Percentiles rank a stretch among this genome's conserved stretches.
phyloP scores from a whole-genome alignment of 2,113 vertebrate genomes.

The Vidua macroura region DNA sequence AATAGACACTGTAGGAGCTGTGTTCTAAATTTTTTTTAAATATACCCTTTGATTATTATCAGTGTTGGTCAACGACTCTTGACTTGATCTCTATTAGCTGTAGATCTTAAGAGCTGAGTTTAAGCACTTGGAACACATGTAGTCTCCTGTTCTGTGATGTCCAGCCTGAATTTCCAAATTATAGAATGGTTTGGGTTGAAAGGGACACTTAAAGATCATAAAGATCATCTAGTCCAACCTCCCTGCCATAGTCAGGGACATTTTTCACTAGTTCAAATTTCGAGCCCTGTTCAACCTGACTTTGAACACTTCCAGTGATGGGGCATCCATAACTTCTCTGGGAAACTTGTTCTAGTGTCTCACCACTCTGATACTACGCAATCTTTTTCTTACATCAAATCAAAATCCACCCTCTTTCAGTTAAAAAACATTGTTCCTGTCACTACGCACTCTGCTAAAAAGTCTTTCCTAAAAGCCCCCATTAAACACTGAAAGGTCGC shows the following conservation, averaged over 20 bases:
- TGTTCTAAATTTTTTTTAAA: not conserved
- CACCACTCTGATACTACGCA: accelerated
- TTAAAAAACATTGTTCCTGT: not conserved
- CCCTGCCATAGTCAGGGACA: not conserved
- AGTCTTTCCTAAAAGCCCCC: not conserved
- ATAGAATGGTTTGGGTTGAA: not conserved
- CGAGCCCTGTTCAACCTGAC: not conserved
- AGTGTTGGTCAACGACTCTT: not conserved
- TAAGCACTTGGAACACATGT: accelerated
- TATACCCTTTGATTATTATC: not conserved
- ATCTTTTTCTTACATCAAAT: not conserved
- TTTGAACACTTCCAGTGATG: not conserved
- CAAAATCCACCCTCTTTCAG: not conserved
- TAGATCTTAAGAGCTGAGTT: not conserved
- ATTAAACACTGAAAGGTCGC: not conserved
- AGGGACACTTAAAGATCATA: not conserved
- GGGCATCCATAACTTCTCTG: not conserved
- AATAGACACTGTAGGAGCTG: not conserved
- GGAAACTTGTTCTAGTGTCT: not conserved
- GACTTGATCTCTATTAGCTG: not conserved
- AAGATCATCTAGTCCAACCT: not conserved
- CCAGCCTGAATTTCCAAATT: not conserved
- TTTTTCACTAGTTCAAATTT: not conserved
- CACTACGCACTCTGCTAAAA: not conserved
- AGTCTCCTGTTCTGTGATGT: not conserved